phyloP scores from a whole-genome alignment of 2,888 invertebrate species.

The Meganola albula region DNA sequence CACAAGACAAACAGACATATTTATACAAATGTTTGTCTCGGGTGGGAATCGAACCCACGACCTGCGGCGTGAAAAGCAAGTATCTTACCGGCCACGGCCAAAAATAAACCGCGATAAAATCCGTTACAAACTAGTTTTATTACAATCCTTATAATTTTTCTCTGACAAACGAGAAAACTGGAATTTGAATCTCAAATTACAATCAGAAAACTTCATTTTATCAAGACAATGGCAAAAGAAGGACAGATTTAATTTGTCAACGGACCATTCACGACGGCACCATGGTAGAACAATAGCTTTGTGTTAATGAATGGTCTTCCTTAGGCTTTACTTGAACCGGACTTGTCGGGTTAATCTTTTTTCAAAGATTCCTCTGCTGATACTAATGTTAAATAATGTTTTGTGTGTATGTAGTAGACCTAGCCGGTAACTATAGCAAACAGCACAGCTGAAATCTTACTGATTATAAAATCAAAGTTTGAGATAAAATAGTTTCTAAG shows the following conservation, averaged over 20 bases:
- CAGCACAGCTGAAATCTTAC: too few species aligned
- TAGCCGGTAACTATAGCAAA: too few species aligned
- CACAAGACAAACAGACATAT: too few species aligned
- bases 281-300: conserved; percentile 27
- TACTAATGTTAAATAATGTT: conserved; percentile 16
- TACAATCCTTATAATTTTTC: conserved; percentile 9
- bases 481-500: too few species aligned
- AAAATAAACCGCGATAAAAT: too few species aligned
- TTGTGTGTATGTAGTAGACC: too few species aligned
- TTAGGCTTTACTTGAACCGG: conserved; percentile 16
- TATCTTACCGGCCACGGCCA: too few species aligned
- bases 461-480: too few species aligned
- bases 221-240: conserved; percentile 27
- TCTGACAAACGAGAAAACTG: conserved; percentile 9
- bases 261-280: conserved; percentile 19
- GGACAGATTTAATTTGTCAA: conserved; percentile 36
- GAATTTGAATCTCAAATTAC: conserved; percentile 16
- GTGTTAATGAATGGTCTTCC: conserved; percentile 27
- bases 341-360: too few species aligned
- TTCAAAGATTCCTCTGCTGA: conserved; percentile 13
- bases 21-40: too few species aligned
- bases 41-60: too few species aligned
- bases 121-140: background rate
- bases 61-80: too few species aligned
- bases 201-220: conserved; percentile 31